A percentile compares a stretch with the other conserved stretches of the same genome.
Conservation (phyloP, 2,888 invertebrate species). For the Melinopterus prodromus region DNA sequence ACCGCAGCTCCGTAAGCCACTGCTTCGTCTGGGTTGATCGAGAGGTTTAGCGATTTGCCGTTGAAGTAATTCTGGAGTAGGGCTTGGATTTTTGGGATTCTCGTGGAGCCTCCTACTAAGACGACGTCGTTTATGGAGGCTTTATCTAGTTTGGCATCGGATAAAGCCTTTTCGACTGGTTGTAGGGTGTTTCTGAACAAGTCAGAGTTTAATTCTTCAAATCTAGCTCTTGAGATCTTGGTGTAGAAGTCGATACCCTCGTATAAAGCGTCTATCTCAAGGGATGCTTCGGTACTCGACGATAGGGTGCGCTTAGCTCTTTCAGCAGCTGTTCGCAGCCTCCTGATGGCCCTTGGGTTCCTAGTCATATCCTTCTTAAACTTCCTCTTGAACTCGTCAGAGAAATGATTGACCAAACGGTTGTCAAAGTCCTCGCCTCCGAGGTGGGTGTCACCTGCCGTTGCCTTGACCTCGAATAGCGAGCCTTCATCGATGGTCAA, state of each 20-base stretch:
- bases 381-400: conserved; percentile 66
- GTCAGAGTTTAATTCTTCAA: conserved; percentile 79
- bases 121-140: conserved; percentile 80
- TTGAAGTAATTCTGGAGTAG: conserved; percentile 79
- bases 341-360: conserved; percentile 60
- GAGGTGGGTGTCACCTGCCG: conserved; percentile 85
- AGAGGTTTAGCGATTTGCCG: conserved; percentile 75
- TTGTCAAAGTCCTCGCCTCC: conserved; percentile 77
- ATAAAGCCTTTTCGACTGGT: conserved; percentile 80
- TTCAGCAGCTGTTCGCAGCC: conserved; percentile 64
- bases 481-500: conserved; percentile 82
- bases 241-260: conserved; percentile 69
- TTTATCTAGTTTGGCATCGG: conserved; percentile 82
- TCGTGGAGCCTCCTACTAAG: conserved; percentile 82
- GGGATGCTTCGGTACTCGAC: conserved; percentile 63
- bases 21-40: conserved; percentile 84
- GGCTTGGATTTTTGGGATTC: conserved; percentile 82
- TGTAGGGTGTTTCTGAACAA: conserved; percentile 77
- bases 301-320: conserved; percentile 60
- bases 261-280: conserved; percentile 63
- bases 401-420: conserved; percentile 66
- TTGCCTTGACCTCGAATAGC: conserved; percentile 80
- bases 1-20: conserved; percentile 82
- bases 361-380: conserved; percentile 61
- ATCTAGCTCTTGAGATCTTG: conserved; percentile 77